Percentiles rank a stretch among this genome's conserved stretches.
These are phyloP conservation scores for Brachyistius frenatus DNA, from an alignment of 2,113 vertebrate species.

Conservation along the genomic window DNA sequence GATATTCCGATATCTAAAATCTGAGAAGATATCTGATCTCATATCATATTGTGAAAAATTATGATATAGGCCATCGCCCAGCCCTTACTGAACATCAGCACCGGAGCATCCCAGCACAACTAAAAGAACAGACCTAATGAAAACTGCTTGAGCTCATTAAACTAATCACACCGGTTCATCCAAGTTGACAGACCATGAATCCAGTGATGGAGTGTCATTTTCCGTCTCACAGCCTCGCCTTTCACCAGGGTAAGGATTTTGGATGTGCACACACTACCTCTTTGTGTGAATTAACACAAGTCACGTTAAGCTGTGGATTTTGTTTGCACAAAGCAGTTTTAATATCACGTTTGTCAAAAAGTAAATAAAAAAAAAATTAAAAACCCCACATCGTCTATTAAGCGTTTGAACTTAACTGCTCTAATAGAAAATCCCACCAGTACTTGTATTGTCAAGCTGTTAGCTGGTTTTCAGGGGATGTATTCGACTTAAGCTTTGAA, in stretches of 20 bases:
- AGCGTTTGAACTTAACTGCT: neutral
- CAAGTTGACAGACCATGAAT: neutral
- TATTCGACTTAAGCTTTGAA: too few species aligned
- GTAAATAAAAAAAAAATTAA: constrained; percentile 32
- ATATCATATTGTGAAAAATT: too few species aligned
- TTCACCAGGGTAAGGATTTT: constrained; percentile 1
- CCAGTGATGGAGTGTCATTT: neutral
- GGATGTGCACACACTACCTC: constrained; percentile 55
- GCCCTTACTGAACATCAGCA: neutral
- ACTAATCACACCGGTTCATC: neutral
- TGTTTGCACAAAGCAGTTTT: constrained; percentile 45
- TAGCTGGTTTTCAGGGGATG: neutral
- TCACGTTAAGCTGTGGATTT: constrained; percentile 42
- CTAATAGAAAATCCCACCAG: neutral
- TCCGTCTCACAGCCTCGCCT: constrained; percentile 16
- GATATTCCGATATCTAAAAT: too few species aligned
- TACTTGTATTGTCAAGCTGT: neutral
- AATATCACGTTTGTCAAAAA: neutral
- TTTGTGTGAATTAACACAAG: constrained; percentile 48
- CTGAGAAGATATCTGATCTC: too few species aligned
- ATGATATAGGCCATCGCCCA: too few species aligned
- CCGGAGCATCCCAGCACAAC: neutral
- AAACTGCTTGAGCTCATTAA: neutral
- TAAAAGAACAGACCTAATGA: neutral
- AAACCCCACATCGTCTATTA: constrained; percentile 10